These are phyloP conservation scores for Drosophila equinoxialis DNA, from an alignment of 1,140 invertebrate species.

Conservation along the genomic window DNA sequence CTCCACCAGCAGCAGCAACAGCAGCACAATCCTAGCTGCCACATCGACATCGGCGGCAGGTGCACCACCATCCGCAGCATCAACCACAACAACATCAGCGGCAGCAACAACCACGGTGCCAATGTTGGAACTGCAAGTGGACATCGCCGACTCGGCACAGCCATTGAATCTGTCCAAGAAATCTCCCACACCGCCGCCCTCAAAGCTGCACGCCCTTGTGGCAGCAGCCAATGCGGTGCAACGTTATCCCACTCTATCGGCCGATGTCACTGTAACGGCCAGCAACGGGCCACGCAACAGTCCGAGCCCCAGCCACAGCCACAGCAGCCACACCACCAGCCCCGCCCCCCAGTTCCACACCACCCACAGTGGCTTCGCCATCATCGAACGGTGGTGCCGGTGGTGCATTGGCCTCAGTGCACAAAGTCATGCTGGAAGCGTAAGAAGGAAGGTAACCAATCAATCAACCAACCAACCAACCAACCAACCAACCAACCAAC, in stretches of 20 bases:
- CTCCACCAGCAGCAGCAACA: constrained; percentile 57
- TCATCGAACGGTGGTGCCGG: constrained; percentile 13
- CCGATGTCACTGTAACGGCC: constrained; percentile 76
- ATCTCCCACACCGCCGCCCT: constrained; percentile 90
- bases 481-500: too few relatives aligned
- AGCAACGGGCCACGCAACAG: constrained; percentile 39
- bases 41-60: constrained; percentile 15
- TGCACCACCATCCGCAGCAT: constrained; percentile 15
- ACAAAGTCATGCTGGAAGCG: constrained; percentile 85
- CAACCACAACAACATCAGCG: constrained; percentile 28
- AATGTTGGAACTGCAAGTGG: constrained; percentile 89
- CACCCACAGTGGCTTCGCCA: constrained; percentile 56
- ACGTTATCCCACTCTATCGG: constrained; percentile 72
- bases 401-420: constrained; percentile 65
- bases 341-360: constrained; percentile 36
- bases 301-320: constrained; percentile 39
- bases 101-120: constrained; percentile 84
- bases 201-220: constrained; percentile 82
- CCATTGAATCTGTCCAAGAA: constrained; percentile 95
- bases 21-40: not conserved
- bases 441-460: constrained; percentile 72
- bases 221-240: constrained; percentile 74
- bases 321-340: constrained; percentile 46
- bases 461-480: too few relatives aligned
- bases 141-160: constrained; percentile 91